phyloP scores from a whole-genome alignment of 2,113 vertebrate genomes.

The Talpa occidentalis region DNA sequence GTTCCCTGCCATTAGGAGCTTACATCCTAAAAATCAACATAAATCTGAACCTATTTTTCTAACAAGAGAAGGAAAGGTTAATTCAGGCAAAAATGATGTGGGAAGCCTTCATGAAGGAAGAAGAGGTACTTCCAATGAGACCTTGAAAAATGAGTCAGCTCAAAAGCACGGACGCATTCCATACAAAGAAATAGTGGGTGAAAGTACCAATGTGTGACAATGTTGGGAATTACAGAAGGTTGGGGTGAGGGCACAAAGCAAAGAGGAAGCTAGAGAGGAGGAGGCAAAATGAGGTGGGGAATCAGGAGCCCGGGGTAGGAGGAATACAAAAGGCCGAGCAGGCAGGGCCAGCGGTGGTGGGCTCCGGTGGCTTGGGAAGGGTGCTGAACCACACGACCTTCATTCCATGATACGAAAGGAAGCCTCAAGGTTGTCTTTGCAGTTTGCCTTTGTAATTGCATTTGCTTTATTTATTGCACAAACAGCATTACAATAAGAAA shows the following conservation, averaged over 20 bases:
- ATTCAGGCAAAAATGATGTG: not conserved
- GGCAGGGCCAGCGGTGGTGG: not conserved
- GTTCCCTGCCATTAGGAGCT: not conserved
- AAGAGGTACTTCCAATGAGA: not conserved
- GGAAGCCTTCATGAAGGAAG: not conserved
- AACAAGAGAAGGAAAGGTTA: not conserved
- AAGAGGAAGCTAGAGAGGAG: too few species aligned
- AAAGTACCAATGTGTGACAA: not conserved
- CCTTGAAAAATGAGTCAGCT: not conserved
- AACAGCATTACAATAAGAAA: not conserved
- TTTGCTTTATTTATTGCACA: not conserved
- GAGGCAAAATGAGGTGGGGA: too few species aligned
- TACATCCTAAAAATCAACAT: not conserved
- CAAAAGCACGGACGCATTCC: not conserved
- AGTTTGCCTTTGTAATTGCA: not conserved
- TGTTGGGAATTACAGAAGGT: not conserved
- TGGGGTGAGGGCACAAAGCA: not conserved
- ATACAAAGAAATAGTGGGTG: not conserved
- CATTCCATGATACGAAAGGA: not conserved
- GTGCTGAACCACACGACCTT: rapidly evolving
- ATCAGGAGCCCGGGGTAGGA: not conserved
- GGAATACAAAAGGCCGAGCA: not conserved
- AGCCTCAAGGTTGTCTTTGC: not conserved
- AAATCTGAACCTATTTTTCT: not conserved
- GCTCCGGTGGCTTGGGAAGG: not conserved